Base-by-base conservation (phyloP, 2,797 vertebrate genomes). In the Aotus griseimembra region DNA sequence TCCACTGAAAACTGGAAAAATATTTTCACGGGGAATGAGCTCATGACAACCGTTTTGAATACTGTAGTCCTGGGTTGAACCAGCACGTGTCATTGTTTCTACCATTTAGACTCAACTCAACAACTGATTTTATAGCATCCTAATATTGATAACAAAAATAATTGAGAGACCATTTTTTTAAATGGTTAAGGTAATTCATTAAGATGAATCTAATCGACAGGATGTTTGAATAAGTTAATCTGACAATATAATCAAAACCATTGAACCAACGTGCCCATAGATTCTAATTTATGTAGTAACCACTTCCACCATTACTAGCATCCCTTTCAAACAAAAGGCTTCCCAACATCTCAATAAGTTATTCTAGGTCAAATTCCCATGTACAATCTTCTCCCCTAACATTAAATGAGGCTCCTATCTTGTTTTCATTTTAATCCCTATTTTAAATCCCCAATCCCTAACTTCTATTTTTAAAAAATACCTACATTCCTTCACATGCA, bases 1-100 rank as follows among this genome's bases (percentile, higher is more conserved):
- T 58, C 70, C 28, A 88, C 57, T 77, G 76, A 85, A 93, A 92
- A 75, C 19, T 82, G 41, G 26, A 76, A 90, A 94, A 92, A 46
- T 84, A 94, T 57, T 73, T 92, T 92, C 57, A 85, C 19, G 86
- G 14, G 28, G 36, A 97, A 81, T 96, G 64, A 96, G 81, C 44
- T 93, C 77, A 91, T 80, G 55, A 84, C 52, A 86, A 88, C 64
- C 3, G 4, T 96, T 87, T 85, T 39, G 10, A 94, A 80, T 55
- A 96, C 92, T 46, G 87, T 22, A 77, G 36, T 61, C 13, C 20
- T 80, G 55, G 22, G 8, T n/a, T 70, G 57, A 96, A 73, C 76
- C 84, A 94, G 48, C 28, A 77, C 36, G 58, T 2, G 7, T 72
- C 86, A 93, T 61, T 92, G 33, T 24, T 93, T 36, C 30, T 7